Evolutionary conservation across 2,797 vertebrate genomes (phyloP), one percentile per base, ranked within the genome.

Genomic region (Neopelma chrysocephalum): DNA sequence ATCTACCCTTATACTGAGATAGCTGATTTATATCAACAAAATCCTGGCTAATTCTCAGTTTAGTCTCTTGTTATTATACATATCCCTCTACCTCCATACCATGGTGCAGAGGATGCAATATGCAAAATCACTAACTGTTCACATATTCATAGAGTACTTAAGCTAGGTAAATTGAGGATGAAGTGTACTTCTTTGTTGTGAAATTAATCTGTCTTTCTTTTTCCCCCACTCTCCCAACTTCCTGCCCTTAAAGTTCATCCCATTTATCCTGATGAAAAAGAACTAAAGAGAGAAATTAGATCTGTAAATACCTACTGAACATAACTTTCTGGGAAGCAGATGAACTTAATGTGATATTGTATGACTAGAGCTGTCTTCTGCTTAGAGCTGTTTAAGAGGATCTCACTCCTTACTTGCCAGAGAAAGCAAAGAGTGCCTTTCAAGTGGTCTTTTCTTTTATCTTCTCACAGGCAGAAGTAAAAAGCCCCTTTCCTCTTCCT

Each of bases 121-220:
- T 95, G 88, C 89, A 95, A 96, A 95, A 94, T 94, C 68, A 80
- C 81, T 92, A 96, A 93, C 88, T 97, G 95, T 92, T 95, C 94
- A 82, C 56, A 78, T 94, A 90, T 87, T 88, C 90, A 61, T 77
- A 48, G 82, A 87, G 70, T 89, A 93, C 93, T 93, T 95, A 80
- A 90, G 64, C 81, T 87, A 77, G 90, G 78, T 77, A 75, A 93
- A 71, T 73, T 58, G 84, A 89, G 78, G 64, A 84, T 77, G 61
- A 31, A 89, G 53, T 62, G 64, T 92, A 87, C 64, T 68, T 90
- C 93, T 90, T 94, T 90, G 89, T 77, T 83, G 90, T 87, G 66
- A 93, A 95, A 96, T 75, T 90, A 4, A 18, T 94, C 73, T 79
- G 9, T 78, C 87, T 93, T 83, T 82, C 85, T 94, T 94, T 87